Conservation (phyloP, 2,888 invertebrate species). For the Ornithoptera alexandrae region DNA sequence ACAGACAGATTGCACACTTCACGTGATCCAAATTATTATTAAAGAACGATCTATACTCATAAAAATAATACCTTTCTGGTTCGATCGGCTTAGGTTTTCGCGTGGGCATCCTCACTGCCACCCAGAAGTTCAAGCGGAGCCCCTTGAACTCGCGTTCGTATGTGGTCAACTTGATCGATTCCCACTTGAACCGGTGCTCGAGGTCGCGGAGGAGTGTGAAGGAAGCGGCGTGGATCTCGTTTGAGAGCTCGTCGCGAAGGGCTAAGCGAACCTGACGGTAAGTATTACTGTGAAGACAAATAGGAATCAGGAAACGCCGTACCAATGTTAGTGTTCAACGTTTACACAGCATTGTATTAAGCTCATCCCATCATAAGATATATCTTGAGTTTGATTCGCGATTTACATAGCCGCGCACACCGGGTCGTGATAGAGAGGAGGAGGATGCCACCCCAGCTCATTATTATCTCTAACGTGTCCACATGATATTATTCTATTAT, state of each 20-base stretch:
- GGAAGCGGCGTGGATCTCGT: constrained; percentile 66
- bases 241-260: constrained; percentile 57
- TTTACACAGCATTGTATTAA: no score
- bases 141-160: constrained; percentile 63
- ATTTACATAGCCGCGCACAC: no score
- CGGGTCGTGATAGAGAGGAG: no score
- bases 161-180: constrained; percentile 58
- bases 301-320: no score
- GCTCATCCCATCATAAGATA: no score
- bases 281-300: neutral
- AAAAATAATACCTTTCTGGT: constrained; percentile 52
- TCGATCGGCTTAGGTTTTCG: constrained; percentile 58
- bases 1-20: neutral
- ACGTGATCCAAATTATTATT: neutral
- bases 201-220: constrained; percentile 65
- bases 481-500: no score
- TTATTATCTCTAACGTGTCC: no score
- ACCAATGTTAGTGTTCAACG: no score
- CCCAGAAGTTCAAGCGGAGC: constrained; percentile 61
- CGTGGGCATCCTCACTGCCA: constrained; percentile 65
- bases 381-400: no score
- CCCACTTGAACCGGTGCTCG: constrained; percentile 52
- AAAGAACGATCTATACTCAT: no score
- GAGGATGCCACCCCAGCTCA: no score
- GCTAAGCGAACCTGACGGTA: constrained; percentile 54